Base-by-base conservation (phyloP, 2,888 invertebrate species). In the Tachystola acroxantha region DNA sequence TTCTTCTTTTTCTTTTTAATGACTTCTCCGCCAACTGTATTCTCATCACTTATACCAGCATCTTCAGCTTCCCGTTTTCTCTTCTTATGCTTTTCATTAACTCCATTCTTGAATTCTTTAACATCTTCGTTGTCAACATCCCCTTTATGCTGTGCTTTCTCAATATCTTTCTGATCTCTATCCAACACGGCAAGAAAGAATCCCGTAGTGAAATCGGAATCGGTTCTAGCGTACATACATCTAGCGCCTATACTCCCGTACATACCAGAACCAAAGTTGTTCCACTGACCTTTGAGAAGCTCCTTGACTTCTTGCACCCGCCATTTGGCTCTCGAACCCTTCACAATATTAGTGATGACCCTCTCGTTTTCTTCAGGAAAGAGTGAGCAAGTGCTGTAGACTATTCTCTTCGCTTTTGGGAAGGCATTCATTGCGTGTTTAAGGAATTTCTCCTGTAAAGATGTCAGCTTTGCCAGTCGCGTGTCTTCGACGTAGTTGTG, bases 371-470 rank as follows among this genome's bases (percentile, higher is more conserved):
- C 98, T 76, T 96, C 93, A 0, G 91, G 89, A 66, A 94, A 90
- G 7, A 96, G 60, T 0, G 99, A 99, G 64, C 99, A 99, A 0
- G 99, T 99, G 25, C 98, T 99, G 74, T 99, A 99, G 2, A 98
- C 94, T 10, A 99, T 92, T 37, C 93, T 88, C 63, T 95, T 93
- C 0, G 92, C 96, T 39, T 90, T 90, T 0, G 97, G 96, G 71
- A 97, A 98, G 0, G 89, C 81, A 9, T 89, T 90, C 69, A 99
- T 90, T 0, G 98, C 97, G 69, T 96, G 95, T 38, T 92, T 91
- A 0, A 99, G 81, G 39, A 99, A 90, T 64, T 92, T 92, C 13
- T 92, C 91, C 88, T 98, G 96, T 35, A 97, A 89, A 0, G 91
- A 91, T n/a, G 92, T 90, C 9, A 96, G 71, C 59, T 90, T 92